These are phyloP conservation scores for Nicator chloris DNA, from an alignment of 2,113 vertebrate genomes.

Conservation along the genomic window DNA sequence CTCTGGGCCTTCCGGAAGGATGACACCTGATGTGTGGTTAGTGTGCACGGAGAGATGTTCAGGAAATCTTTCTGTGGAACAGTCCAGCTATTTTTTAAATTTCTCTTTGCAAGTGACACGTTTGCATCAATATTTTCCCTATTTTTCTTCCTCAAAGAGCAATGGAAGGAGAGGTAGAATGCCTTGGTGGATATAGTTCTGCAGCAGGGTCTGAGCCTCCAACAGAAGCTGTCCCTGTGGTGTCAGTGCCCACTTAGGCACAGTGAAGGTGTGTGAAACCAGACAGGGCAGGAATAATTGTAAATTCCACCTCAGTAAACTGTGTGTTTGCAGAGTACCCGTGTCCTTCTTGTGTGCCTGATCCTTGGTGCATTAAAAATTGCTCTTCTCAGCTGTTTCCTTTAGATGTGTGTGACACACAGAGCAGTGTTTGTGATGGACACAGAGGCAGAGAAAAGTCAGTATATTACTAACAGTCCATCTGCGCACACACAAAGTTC, in stretches of 20 bases:
- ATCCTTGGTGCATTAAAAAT: background rate
- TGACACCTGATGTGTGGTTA: fast-evolving
- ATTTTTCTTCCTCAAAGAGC: background rate
- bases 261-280: background rate
- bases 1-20: background rate
- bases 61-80: background rate
- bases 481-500: background rate
- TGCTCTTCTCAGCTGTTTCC: background rate
- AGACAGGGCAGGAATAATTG: background rate
- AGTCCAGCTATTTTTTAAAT: background rate
- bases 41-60: fast-evolving
- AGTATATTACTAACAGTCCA: background rate
- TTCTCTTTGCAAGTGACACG: background rate
- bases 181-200: background rate
- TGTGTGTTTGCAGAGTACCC: background rate
- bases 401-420: background rate
- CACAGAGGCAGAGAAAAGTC: background rate
- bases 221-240: background rate
- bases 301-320: background rate
- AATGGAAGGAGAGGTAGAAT: background rate
- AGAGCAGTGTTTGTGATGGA: background rate
- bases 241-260: background rate
- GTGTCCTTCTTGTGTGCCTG: background rate
- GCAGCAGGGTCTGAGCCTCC: background rate
- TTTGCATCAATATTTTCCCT: background rate